A percentile compares a stretch with the other conserved stretches of the same genome.
Evolutionary conservation across 2,113 vertebrate species (phyloP).

Genomic region (Salvelinus fontinalis): DNA sequence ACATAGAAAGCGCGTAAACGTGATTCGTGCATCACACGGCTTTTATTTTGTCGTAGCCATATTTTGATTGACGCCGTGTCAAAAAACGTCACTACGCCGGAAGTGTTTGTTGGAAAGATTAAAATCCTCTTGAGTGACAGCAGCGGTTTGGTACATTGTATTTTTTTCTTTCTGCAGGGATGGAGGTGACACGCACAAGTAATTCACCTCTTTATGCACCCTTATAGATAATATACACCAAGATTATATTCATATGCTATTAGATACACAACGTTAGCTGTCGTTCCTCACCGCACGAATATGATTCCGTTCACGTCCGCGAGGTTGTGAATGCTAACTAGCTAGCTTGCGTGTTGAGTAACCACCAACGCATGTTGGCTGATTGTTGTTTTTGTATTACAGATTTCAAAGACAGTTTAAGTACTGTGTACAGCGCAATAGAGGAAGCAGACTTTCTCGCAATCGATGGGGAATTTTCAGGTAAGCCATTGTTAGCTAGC

Average conservation of each 20-base stretch:
- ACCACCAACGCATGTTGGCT: background rate
- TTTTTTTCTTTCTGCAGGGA: constrained; percentile 68
- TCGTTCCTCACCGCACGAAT: background rate
- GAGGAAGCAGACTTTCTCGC: constrained; percentile 95
- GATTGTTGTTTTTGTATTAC: constrained; percentile 15
- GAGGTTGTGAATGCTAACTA: background rate
- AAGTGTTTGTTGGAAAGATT: constrained; percentile 49
- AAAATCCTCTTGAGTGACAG: constrained; percentile 50
- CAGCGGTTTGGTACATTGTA: constrained; percentile 51
- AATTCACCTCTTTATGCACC: constrained; percentile 61
- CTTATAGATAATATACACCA: background rate
- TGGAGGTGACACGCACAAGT: constrained; percentile 94
- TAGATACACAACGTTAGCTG: no score
- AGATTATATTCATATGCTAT: background rate
- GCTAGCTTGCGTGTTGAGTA: constrained; percentile 16
- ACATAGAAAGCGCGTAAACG: no score
- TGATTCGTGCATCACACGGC: no score
- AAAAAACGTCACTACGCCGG: constrained; percentile 35
- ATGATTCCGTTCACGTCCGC: background rate
- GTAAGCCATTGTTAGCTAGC: constrained; percentile 56
- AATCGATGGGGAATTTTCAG: constrained; percentile 98
- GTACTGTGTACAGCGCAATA: constrained; percentile 83
- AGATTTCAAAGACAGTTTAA: constrained; percentile 94
- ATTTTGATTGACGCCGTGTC: no score
- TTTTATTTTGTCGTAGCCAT: no score